Conservation (phyloP, 2,888 invertebrate genomes). For the Carterocephalus palaemon region DNA sequence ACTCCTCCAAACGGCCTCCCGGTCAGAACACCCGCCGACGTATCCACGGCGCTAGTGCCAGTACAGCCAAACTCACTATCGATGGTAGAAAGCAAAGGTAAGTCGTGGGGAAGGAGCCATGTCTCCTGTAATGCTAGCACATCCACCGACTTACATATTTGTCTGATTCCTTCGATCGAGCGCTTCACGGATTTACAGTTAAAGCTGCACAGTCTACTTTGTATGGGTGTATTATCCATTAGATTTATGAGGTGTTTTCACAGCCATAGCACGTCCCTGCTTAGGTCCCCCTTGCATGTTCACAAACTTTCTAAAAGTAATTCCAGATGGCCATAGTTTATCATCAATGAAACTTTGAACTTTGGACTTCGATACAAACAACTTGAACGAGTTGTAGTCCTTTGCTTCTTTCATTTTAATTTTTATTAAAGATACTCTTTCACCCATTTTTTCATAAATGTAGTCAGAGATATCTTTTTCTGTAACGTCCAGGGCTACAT, state of each 20-base stretch:
- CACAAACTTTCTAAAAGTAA: slow-evolving; percentile 10
- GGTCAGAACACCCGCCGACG: slow-evolving; percentile 16
- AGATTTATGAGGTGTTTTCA: background rate
- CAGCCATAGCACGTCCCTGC: background rate
- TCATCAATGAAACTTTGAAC: slow-evolving; percentile 7
- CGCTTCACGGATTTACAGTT: slow-evolving; percentile 14
- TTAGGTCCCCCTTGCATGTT: background rate
- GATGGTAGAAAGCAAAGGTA: slow-evolving; percentile 14
- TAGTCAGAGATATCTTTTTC: background rate
- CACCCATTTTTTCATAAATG: background rate
- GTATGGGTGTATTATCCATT: background rate
- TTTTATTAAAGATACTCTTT: slow-evolving; percentile 6
- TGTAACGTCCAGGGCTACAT: background rate
- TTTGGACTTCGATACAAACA: slow-evolving; percentile 8
- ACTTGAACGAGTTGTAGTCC: slow-evolving; percentile 8
- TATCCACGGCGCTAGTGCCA: slow-evolving; percentile 22
- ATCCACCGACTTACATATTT: background rate
- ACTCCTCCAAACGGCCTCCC: slow-evolving; percentile 26
- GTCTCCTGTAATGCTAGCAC: slow-evolving; percentile 7
- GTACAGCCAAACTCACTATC: slow-evolving; percentile 13
- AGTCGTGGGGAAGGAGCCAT: slow-evolving; percentile 17
- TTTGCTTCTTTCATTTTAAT: slow-evolving; percentile 6
- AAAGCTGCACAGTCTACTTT: background rate
- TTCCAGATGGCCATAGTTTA: slow-evolving; percentile 8
- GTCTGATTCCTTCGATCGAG: background rate